These are phyloP conservation scores for Calliphora vomitoria DNA, from an alignment of 2,888 invertebrate genomes.

Conservation along the genomic window DNA sequence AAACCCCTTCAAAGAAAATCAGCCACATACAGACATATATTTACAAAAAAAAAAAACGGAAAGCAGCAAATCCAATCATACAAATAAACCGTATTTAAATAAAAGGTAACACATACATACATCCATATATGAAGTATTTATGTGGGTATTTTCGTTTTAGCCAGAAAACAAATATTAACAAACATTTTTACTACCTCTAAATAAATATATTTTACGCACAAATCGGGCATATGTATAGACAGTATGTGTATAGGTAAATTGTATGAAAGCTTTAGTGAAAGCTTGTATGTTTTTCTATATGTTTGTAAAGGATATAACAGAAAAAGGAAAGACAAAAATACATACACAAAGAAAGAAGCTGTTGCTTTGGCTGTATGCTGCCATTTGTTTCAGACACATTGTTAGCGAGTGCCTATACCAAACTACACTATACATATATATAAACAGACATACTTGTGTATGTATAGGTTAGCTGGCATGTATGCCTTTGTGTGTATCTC, in stretches of 20 bases:
- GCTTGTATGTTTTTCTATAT: background rate
- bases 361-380: conserved; percentile 31
- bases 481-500: background rate
- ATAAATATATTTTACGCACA: conserved; percentile 1
- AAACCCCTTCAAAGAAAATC: background rate
- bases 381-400: conserved; percentile 2
- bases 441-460: background rate
- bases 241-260: conserved; percentile 7
- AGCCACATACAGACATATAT: background rate
- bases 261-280: background rate
- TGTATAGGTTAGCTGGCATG: background rate
- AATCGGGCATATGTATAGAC: background rate
- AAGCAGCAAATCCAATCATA: background rate
- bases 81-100: background rate
- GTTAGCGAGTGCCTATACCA: background rate
- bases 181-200: conserved; percentile 10
- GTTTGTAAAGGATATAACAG: background rate
- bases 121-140: background rate
- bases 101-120: too few relatives aligned
- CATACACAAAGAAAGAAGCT: conserved; percentile 35
- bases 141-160: background rate
- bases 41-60: background rate
- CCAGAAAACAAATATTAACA: background rate
- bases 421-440: background rate
- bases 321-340: background rate